A percentile compares a stretch with the other conserved stretches of the same genome.
Conservation (phyloP, 1,140 invertebrate genomes). For the Mylabris phalerata region DNA sequence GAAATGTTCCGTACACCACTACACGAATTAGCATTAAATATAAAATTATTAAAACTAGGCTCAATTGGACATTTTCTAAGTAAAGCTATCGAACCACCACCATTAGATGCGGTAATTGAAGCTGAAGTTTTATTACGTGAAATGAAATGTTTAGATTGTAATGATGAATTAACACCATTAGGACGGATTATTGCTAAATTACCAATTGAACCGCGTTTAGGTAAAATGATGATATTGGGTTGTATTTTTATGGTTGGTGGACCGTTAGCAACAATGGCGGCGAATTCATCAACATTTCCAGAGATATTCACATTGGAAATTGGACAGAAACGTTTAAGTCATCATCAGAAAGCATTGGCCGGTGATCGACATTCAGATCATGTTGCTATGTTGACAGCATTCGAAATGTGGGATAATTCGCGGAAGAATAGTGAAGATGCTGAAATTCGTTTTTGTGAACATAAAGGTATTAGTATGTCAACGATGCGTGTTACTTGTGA, state of each 20-base stretch:
- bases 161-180: conserved; percentile 82
- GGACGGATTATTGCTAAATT: conserved; percentile 88
- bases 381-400: conserved; percentile 89
- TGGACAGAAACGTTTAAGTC: conserved; percentile 59
- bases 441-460: conserved; percentile 82
- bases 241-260: conserved; percentile 81
- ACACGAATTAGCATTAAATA: conserved; percentile 80
- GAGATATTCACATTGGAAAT: conserved; percentile 76
- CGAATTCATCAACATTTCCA: conserved; percentile 86
- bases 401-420: conserved; percentile 81
- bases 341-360: conserved; percentile 73
- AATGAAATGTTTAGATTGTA: conserved; percentile 79
- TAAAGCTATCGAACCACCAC: conserved; percentile 90
- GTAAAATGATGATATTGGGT: conserved; percentile 92
- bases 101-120: conserved; percentile 88
- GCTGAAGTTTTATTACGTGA: conserved; percentile 70
- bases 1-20: conserved; percentile 95
- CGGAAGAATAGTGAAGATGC: conserved; percentile 67
- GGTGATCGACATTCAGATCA: conserved; percentile 89
- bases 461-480: conserved; percentile 79
- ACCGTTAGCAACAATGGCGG: conserved; percentile 86
- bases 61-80: conserved; percentile 86
- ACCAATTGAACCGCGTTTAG: conserved; percentile 85
- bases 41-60: conserved; percentile 82
- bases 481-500: conserved; percentile 86